Conservation (phyloP, 2,113 vertebrate genomes). For the Leptodactylus fuscus region DNA sequence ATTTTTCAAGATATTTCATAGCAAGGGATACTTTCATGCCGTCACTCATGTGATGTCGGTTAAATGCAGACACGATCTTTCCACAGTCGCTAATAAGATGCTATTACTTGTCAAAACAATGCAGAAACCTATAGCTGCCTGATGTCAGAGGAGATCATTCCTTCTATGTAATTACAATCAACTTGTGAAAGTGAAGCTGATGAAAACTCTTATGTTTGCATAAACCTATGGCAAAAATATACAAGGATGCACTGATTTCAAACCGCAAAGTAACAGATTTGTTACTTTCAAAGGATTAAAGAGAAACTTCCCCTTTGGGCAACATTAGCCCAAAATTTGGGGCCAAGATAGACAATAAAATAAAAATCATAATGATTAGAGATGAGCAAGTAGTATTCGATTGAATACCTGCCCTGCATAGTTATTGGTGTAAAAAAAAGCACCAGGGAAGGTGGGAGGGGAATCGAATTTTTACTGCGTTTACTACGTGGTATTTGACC, state of each 20-base stretch:
- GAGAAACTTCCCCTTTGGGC: background rate
- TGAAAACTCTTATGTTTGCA: constrained; percentile 22
- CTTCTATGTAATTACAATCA: constrained; percentile 48
- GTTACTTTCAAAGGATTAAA: background rate
- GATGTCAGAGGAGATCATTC: constrained; percentile 22
- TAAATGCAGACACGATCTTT: constrained; percentile 25
- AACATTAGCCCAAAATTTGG: background rate
- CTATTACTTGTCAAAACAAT: constrained; percentile 46
- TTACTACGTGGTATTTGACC: too few species aligned
- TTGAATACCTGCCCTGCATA: too few species aligned
- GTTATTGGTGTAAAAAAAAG: too few species aligned
- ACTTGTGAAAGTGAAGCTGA: constrained; percentile 33
- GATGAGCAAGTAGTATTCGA: too few species aligned
- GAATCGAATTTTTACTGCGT: too few species aligned
- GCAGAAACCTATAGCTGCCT: constrained; percentile 26
- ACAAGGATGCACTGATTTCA: constrained; percentile 9
- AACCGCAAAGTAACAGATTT: background rate
- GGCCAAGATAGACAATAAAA: background rate
- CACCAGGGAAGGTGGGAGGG: too few species aligned
- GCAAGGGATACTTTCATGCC: background rate
- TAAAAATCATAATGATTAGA: too few species aligned
- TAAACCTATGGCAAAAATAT: constrained; percentile 35
- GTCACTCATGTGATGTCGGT: constrained; percentile 15
- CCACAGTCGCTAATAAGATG: constrained; percentile 26
- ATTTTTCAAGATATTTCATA: background rate